Conservation (phyloP, 2,797 vertebrate genomes). For the Poeciliopsis paucimaculata region DNA sequence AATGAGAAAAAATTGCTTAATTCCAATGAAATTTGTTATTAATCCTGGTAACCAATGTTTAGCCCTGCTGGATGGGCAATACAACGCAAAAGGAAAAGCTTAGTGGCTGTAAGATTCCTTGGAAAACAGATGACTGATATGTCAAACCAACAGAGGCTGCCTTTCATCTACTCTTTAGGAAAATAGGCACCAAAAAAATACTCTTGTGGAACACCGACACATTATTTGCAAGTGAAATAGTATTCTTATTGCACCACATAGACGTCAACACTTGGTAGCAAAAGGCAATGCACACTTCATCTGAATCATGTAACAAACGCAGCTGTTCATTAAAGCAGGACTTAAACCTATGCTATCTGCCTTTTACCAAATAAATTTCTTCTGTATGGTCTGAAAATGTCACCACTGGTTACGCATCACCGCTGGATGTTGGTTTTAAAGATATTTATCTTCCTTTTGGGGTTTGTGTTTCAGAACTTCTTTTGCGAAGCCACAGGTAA, state of each 20-base stretch:
- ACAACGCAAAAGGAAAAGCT: neutral
- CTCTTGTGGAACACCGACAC: neutral
- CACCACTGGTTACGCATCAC: neutral
- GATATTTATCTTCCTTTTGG: slow-evolving; percentile 20
- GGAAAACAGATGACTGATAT: neutral
- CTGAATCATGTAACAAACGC: slow-evolving; percentile 6
- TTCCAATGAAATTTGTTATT: neutral
- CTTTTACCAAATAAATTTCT: neutral
- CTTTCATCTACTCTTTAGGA: neutral
- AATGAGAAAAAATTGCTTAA: neutral
- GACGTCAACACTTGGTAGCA: neutral
- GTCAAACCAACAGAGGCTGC: neutral
- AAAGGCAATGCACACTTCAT: neutral
- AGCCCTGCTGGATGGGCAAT: neutral
- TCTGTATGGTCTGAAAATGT: slow-evolving; percentile 10
- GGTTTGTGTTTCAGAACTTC: slow-evolving; percentile 5
- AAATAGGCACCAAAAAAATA: neutral
- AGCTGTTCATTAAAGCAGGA: neutral
- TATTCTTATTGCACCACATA: neutral
- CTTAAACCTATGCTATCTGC: neutral
- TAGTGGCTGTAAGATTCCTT: neutral
- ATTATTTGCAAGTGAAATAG: neutral
- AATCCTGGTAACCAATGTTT: neutral
- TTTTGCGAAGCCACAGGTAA: slow-evolving; percentile 5
- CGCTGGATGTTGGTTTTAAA: slow-evolving; percentile 5